phyloP scores from a whole-genome alignment of 2,113 vertebrate species.

The Chrysochloris asiatica region DNA sequence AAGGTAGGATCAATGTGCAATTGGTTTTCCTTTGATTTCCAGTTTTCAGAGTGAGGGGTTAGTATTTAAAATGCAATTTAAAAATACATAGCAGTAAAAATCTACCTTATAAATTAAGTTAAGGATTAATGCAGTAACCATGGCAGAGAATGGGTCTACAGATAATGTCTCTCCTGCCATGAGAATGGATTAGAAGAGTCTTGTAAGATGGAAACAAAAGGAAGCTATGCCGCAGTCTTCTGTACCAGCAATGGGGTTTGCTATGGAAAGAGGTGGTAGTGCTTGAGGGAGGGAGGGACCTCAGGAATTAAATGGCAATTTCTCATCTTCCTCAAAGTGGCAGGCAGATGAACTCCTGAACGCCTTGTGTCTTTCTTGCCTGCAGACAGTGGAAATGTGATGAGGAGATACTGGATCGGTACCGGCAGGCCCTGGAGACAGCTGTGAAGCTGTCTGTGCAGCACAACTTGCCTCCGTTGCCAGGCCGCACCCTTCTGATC shows the following conservation, averaged over 20 bases:
- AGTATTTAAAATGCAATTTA: background rate
- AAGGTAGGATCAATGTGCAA: background rate
- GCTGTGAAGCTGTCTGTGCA: conserved; percentile 88
- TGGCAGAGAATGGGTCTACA: background rate
- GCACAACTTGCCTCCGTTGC: conserved; percentile 89
- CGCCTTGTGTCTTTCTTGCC: background rate
- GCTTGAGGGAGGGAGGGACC: background rate
- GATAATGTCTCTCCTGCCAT: background rate
- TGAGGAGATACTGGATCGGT: conserved; percentile 82
- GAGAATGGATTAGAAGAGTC: background rate
- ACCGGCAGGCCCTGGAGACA: conserved; percentile 87
- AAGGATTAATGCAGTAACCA: background rate
- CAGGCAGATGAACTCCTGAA: background rate
- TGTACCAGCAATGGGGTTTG: accelerated
- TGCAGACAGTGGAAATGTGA: conserved; percentile 79
- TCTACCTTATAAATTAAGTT: background rate
- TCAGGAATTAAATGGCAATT: background rate
- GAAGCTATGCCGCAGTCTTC: background rate
- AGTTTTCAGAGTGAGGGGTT: conserved; percentile 1
- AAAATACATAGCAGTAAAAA: background rate
- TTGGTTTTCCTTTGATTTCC: background rate
- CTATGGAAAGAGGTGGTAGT: accelerated
- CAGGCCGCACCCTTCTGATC: conserved; percentile 88
- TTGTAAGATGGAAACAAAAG: background rate
- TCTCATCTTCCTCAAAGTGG: background rate